Evolutionary conservation across 1,140 invertebrate genomes (phyloP).

Genomic region (Aphelenchoides fujianensis): DNA sequence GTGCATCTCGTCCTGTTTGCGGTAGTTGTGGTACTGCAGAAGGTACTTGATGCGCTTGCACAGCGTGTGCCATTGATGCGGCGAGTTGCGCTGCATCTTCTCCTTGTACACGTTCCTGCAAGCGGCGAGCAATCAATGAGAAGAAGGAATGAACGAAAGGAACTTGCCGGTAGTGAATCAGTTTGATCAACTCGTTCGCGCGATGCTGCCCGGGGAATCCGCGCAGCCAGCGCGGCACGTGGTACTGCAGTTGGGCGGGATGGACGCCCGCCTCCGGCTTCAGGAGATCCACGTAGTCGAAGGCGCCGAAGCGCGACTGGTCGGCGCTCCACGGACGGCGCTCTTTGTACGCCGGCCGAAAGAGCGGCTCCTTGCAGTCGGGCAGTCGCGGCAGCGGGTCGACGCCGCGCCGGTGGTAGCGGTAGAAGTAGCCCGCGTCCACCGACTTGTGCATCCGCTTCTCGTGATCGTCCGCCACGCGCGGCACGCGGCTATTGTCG

Average conservation of each 20-base stretch:
- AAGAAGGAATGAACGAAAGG: background rate
- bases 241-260: slow-evolving; percentile 61
- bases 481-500: slow-evolving; percentile 36
- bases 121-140: slow-evolving; percentile 59
- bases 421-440: slow-evolving; percentile 53
- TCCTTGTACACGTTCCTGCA: slow-evolving; percentile 58
- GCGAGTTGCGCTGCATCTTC: slow-evolving; percentile 54
- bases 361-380: slow-evolving; percentile 48
- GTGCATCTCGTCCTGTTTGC: slow-evolving; percentile 55
- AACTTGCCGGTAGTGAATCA: slow-evolving; percentile 56
- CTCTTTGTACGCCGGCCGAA: slow-evolving; percentile 46
- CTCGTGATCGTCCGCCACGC: slow-evolving; percentile 45
- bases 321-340: slow-evolving; percentile 38
- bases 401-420: slow-evolving; percentile 59
- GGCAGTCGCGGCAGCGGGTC: slow-evolving; percentile 57
- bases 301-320: slow-evolving; percentile 54
- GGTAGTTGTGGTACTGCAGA: slow-evolving; percentile 61
- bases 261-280: slow-evolving; percentile 48
- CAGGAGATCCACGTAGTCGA: slow-evolving; percentile 61
- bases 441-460: slow-evolving; percentile 51
- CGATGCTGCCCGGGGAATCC: slow-evolving; percentile 61
- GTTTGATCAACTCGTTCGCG: slow-evolving; percentile 58
- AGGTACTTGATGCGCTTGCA: slow-evolving; percentile 60
- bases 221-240: slow-evolving; percentile 58
- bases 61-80: slow-evolving; percentile 58